phyloP scores from a whole-genome alignment of 1,140 invertebrate genomes.

The Limonius californicus region DNA sequence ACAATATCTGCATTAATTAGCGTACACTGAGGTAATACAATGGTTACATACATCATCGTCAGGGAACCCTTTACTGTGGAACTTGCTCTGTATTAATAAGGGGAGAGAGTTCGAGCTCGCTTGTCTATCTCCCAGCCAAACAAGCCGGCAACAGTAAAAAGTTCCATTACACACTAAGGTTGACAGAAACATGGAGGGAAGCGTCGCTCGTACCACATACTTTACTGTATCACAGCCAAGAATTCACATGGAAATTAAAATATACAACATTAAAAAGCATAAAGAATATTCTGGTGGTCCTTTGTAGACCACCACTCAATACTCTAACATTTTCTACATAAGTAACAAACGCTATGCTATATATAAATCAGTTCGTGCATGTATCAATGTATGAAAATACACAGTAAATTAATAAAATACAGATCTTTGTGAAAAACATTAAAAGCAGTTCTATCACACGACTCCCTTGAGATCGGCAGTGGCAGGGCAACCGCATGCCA shows the following conservation, averaged over 20 bases:
- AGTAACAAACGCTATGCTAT: constrained; percentile 31
- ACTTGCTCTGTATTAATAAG: no score
- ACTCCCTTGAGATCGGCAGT: constrained; percentile 44
- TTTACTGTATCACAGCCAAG: constrained; percentile 50
- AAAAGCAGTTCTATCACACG: constrained; percentile 48
- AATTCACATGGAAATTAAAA: constrained; percentile 47
- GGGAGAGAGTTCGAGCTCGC: no score
- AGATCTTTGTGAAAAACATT: constrained; percentile 47
- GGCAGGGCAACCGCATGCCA: constrained; percentile 18
- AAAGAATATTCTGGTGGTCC: constrained; percentile 19
- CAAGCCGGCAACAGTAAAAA: not conserved
- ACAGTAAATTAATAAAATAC: constrained; percentile 42
- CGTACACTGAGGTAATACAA: not conserved
- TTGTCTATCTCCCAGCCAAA: not conserved
- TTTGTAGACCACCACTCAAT: not conserved
- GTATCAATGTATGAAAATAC: constrained; percentile 34
- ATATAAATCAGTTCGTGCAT: constrained; percentile 35
- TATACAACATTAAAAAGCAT: constrained; percentile 40
- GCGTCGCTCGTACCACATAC: constrained; percentile 44
- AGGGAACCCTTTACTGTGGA: no score
- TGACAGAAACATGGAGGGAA: constrained; percentile 40
- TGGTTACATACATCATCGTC: not conserved
- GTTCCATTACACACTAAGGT: not conserved
- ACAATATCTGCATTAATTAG: constrained; percentile 9
- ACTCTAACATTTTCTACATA: constrained; percentile 23